Evolutionary conservation across 2,888 invertebrate genomes (phyloP).

Genomic region (Drosophila heteroneura): DNA sequence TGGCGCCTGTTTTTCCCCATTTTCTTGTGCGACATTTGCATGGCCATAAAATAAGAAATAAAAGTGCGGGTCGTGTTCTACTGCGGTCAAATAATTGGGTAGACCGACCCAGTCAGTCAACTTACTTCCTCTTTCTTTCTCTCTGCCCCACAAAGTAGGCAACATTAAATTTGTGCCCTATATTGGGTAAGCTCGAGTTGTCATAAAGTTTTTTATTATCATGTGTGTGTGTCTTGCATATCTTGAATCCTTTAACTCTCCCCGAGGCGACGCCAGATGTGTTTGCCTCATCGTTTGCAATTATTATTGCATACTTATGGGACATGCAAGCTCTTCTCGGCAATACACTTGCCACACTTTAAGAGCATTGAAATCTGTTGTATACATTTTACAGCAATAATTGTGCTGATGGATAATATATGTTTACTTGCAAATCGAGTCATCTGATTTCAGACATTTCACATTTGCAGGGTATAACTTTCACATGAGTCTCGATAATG

Average conservation of each 20-base stretch:
- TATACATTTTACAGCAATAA: slow-evolving; percentile 9
- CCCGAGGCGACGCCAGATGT: slow-evolving; percentile 19
- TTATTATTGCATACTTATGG: slow-evolving; percentile 70
- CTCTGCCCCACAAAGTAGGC: slow-evolving; percentile 6
- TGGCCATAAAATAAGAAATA: slow-evolving; percentile 76
- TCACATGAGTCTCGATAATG: neutral
- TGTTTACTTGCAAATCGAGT: neutral
- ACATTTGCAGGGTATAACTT: neutral
- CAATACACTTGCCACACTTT: slow-evolving; percentile 4
- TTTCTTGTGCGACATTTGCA: slow-evolving; percentile 67
- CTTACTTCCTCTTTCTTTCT: neutral
- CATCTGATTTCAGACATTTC: neutral
- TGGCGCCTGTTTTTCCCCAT: slow-evolving; percentile 50
- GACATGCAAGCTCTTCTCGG: neutral
- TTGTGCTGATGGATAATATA: neutral
- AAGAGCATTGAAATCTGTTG: slow-evolving; percentile 6
- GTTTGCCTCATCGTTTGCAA: slow-evolving; percentile 67
- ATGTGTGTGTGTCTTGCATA: slow-evolving; percentile 20
- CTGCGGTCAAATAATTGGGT: slow-evolving; percentile 68
- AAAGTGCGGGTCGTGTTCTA: slow-evolving; percentile 47
- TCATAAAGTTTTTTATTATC: slow-evolving; percentile 69
- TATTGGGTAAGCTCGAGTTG: slow-evolving; percentile 18
- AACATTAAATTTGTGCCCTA: slow-evolving; percentile 39
- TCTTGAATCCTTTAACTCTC: slow-evolving; percentile 42
- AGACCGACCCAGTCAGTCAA: neutral